A percentile compares a stretch with the other conserved stretches of the same genome.
Evolutionary conservation across 2,797 vertebrate species (phyloP).

Genomic region (Pteropus rufus): DNA sequence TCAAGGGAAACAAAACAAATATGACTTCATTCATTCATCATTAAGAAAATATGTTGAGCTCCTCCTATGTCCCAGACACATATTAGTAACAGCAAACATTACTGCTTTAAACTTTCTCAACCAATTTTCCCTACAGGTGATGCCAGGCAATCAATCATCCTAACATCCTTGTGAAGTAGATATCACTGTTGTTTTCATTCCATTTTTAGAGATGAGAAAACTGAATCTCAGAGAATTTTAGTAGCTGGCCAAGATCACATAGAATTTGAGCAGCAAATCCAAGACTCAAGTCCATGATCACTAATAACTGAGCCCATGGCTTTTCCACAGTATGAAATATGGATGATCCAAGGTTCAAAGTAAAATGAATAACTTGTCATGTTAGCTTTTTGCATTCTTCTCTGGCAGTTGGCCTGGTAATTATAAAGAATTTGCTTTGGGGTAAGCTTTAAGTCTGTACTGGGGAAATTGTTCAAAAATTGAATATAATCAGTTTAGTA

Average conservation of each 20-base stretch:
- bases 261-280: not conserved
- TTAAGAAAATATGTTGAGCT: not conserved
- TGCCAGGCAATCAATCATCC: not conserved
- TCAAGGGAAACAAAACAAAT: not conserved
- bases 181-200: not conserved
- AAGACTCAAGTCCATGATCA: not conserved
- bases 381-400: not conserved
- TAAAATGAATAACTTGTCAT: not conserved
- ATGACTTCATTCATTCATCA: not conserved
- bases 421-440: not conserved
- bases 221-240: not conserved
- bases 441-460: not conserved
- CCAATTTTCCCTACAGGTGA: not conserved
- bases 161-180: not conserved
- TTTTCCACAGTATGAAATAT: not conserved
- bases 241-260: not conserved
- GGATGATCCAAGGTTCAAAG: not conserved
- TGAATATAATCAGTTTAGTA: not conserved
- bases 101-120: not conserved
- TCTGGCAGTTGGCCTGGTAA: not conserved
- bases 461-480: not conserved
- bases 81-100: not conserved
- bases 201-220: not conserved
- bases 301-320: not conserved
- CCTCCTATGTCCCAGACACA: not conserved